Base-by-base conservation (phyloP, 1,140 invertebrate genomes). In the Drosophila micromelanica region DNA sequence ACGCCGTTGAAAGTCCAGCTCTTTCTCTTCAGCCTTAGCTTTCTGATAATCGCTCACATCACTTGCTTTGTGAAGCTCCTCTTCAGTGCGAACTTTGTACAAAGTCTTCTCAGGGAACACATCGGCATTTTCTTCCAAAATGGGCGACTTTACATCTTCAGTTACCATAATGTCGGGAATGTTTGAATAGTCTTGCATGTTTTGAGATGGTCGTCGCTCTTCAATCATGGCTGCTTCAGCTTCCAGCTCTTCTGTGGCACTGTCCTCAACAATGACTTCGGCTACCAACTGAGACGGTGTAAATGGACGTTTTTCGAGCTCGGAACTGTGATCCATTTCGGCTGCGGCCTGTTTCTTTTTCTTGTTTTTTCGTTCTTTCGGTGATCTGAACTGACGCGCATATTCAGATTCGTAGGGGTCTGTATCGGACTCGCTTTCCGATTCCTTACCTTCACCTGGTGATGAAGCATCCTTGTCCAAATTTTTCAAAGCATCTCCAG, bases 81-180 rank as follows among this genome's bases (percentile, higher is more conserved):
- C 87, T 30, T 92, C 73, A 5, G 90, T 92, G 46, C 90, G 91
- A 5, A 91, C 84, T 63, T 92, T 92, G 57, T 92, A 92, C 4
- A 91, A 56, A 0, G 43, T 69, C 32, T 92, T 92, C 38, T 92
- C 91, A 11, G 86, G 78, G 17, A 78, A 92, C 5, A 78, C 77
- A 46, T 90, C 80, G 0, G 37, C 5, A 12, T 91, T 82, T 55
- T 90, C 87, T 13, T 89, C 87, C 2, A 79, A 13, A 35, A 90
- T 90, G 0, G 90, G 85, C 5, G 91, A 89, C 48, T 92, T 91
- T 0, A 94, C 93, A 76, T 95, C 94, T 80, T 95, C 93, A 3
- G 95, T 96, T 11, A 96, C 93, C 78, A 94, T 95, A 56, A 96
- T 96, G 80, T 95, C 94, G 17, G 95, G 95, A 75, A 96, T 94